Conservation (phyloP, 2,888 invertebrate genomes). For the Agonopterix arenella region DNA sequence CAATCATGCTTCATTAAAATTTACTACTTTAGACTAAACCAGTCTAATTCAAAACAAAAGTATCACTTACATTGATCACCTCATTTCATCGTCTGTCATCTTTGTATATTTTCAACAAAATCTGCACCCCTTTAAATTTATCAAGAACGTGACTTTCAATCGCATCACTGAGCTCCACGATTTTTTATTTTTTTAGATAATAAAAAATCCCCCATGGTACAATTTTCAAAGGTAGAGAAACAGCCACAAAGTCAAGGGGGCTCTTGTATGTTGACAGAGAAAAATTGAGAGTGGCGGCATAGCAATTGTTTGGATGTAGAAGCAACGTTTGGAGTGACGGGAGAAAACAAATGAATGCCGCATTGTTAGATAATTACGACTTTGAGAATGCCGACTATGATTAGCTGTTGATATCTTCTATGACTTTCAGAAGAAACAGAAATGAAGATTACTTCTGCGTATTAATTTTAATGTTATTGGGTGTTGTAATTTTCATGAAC, state of each 20-base stretch:
- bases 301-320: constrained; percentile 8
- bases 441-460: too few relatives aligned
- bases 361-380: constrained; percentile 24
- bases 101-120: neutral
- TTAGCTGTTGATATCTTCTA: too few relatives aligned
- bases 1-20: too few relatives aligned
- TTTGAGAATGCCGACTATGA: constrained; percentile 13
- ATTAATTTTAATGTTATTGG: too few relatives aligned
- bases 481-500: too few relatives aligned
- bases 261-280: constrained; percentile 39
- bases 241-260: constrained; percentile 53
- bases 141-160: constrained; percentile 38
- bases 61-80: too few relatives aligned
- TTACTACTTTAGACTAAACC: too few relatives aligned
- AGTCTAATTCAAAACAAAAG: too few relatives aligned
- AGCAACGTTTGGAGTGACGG: constrained; percentile 29
- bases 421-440: too few relatives aligned
- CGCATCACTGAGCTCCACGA: constrained; percentile 15
- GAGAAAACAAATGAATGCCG: constrained; percentile 45
- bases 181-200: constrained; percentile 65
- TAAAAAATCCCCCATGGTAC: constrained; percentile 52
- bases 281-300: constrained; percentile 41
- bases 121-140: constrained; percentile 13
- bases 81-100: too few relatives aligned
- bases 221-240: constrained; percentile 52